A percentile compares a stretch with the other conserved stretches of the same genome.
These are phyloP conservation scores for Polyodon spathula DNA, from an alignment of 2,113 vertebrate species.

Conservation along the genomic window DNA sequence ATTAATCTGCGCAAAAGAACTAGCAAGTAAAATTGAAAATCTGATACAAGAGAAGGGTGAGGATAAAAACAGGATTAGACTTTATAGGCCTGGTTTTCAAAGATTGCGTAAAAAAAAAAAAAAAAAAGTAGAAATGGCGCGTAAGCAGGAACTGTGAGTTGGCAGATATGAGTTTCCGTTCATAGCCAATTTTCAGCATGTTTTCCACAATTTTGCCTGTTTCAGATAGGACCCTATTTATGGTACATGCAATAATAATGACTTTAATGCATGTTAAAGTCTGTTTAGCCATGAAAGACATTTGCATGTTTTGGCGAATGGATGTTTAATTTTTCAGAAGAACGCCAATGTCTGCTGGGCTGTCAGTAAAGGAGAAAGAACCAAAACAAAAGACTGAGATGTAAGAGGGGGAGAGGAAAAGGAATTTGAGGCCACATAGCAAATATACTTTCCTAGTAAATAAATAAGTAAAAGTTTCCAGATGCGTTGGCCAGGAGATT, in stretches of 20 bases:
- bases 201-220: conserved; percentile 55
- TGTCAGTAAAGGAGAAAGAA: neutral
- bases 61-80: conserved; percentile 72
- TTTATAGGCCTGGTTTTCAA: conserved; percentile 67
- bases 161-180: conserved; percentile 55
- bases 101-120: no score
- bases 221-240: conserved; percentile 63
- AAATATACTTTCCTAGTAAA: neutral
- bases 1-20: conserved; percentile 66
- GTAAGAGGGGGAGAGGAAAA: no score
- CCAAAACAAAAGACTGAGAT: neutral
- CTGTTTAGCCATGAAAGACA: conserved; percentile 49
- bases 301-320: conserved; percentile 53
- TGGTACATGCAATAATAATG: conserved; percentile 50
- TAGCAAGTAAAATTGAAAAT: conserved; percentile 69
- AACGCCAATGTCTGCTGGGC: neutral
- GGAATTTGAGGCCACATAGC: neutral
- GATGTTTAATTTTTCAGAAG: conserved; percentile 21
- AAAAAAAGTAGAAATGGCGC: conserved; percentile 62
- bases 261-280: conserved; percentile 51
- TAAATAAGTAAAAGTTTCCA: conserved; percentile 21
- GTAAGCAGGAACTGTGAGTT: conserved; percentile 62
- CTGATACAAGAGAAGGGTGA: conserved; percentile 60
- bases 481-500: conserved; percentile 62
- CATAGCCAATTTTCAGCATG: conserved; percentile 41